Percentiles rank a stretch among this genome's conserved stretches.
Conservation (phyloP, 2,888 invertebrate genomes). For the Ferdinandea cuprea region DNA sequence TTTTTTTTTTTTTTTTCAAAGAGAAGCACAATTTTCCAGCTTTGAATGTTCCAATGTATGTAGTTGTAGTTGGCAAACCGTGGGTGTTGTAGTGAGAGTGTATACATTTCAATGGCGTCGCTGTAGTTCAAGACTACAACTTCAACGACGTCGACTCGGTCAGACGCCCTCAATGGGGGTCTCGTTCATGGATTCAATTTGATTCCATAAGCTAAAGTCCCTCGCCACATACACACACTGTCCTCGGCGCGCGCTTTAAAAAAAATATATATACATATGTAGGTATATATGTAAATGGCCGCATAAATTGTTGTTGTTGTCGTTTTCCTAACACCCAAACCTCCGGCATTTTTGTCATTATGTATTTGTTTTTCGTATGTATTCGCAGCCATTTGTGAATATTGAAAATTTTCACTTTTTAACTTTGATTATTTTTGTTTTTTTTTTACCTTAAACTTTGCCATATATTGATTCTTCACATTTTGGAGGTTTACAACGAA, state of each 20-base stretch:
- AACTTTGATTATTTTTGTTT: not conserved
- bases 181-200: slow-evolving; percentile 80
- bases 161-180: slow-evolving; percentile 81
- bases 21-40: slow-evolving; percentile 52
- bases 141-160: slow-evolving; percentile 73
- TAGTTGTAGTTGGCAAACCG: slow-evolving; percentile 21
- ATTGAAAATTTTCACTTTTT: slow-evolving; percentile 1
- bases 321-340: slow-evolving; percentile 20
- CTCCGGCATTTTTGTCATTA: slow-evolving; percentile 39
- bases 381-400: slow-evolving; percentile 20
- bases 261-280: slow-evolving; percentile 17
- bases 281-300: slow-evolving; percentile 17
- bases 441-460: slow-evolving; percentile 47
- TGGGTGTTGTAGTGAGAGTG: slow-evolving; percentile 34
- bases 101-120: slow-evolving; percentile 78
- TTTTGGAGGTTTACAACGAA: not conserved
- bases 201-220: slow-evolving; percentile 57
- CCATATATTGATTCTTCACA: slow-evolving; percentile 13
- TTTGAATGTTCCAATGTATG: slow-evolving; percentile 40
- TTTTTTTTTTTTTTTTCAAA: no score
- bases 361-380: slow-evolving; percentile 30
- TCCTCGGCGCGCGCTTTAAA: slow-evolving; percentile 65
- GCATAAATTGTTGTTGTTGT: slow-evolving; percentile 32
- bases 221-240: slow-evolving; percentile 46
- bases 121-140: slow-evolving; percentile 80